These are phyloP conservation scores for Hirudinaria manillensis DNA, from an alignment of 2,888 invertebrate species.

Conservation along the genomic window DNA sequence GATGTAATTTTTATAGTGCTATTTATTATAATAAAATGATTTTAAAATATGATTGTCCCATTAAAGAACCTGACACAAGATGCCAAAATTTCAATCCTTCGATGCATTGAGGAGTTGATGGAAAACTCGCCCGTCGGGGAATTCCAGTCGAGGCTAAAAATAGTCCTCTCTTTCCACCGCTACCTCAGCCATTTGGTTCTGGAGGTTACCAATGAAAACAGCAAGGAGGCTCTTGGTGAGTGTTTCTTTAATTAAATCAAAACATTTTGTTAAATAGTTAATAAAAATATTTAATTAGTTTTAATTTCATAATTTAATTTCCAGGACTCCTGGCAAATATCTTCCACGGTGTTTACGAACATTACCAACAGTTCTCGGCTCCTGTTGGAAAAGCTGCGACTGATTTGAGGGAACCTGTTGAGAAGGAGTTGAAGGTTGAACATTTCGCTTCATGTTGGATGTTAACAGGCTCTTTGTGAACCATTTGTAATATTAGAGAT, in stretches of 20 bases:
- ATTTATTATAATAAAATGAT: too few species aligned
- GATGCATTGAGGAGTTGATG: constrained; percentile 70
- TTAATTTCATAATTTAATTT: neutral
- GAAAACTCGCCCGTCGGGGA: constrained; percentile 77
- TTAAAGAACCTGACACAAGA: neutral
- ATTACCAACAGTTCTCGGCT: constrained; percentile 72
- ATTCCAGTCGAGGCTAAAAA: constrained; percentile 70
- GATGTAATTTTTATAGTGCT: too few species aligned
- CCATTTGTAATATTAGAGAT: neutral
- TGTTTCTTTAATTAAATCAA: too few species aligned
- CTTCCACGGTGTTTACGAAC: constrained; percentile 63
- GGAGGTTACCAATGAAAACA: neutral
- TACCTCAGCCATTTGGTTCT: constrained; percentile 57
- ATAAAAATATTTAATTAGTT: too few species aligned
- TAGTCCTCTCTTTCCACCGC: constrained; percentile 75
- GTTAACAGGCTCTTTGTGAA: neutral
- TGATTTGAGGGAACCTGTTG: constrained; percentile 71
- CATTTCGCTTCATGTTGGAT: neutral
- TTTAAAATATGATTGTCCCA: neutral
- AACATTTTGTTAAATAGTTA: too few species aligned
- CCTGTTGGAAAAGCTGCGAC: constrained; percentile 65
- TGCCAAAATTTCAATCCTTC: constrained; percentile 8
- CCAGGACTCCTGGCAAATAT: constrained; percentile 21
- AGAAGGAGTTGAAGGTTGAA: constrained; percentile 74
- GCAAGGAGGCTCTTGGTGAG: neutral